These are phyloP conservation scores for Takifugu rubripes DNA, from an alignment of 2,797 vertebrate species.

Conservation along the genomic window DNA sequence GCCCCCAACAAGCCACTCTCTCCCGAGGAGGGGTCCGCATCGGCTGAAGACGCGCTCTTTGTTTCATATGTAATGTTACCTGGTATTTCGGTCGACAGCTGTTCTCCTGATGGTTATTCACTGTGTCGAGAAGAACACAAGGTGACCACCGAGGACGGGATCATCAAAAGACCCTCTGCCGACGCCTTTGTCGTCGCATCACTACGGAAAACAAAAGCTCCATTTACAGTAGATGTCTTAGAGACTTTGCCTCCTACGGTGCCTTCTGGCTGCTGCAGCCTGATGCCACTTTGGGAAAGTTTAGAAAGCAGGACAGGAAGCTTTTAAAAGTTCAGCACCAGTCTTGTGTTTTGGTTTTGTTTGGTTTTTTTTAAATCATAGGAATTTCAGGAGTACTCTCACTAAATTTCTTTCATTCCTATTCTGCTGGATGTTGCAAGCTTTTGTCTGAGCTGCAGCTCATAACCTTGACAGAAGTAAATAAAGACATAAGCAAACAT, in stretches of 20 bases:
- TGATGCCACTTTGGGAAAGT: constrained; percentile 42
- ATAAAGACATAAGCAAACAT: constrained; percentile 70
- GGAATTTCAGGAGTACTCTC: constrained; percentile 1
- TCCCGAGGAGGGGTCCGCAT: constrained; percentile 31
- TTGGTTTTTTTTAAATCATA: constrained; percentile 16
- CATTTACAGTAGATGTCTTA: constrained; percentile 45
- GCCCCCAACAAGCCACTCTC: constrained; percentile 44
- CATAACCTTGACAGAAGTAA: constrained; percentile 72
- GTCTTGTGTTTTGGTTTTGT: constrained; percentile 15
- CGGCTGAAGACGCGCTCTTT: constrained; percentile 32
- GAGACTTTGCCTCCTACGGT: constrained; percentile 29
- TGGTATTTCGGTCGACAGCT: constrained; percentile 48
- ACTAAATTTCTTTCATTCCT: constrained; percentile 13
- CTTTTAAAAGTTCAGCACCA: constrained; percentile 24
- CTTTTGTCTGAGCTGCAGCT: constrained; percentile 51
- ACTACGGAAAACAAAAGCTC: constrained; percentile 35
- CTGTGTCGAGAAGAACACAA: constrained; percentile 31
- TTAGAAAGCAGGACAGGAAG: constrained; percentile 10
- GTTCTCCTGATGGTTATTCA: constrained; percentile 42
- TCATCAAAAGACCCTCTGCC: constrained; percentile 39
- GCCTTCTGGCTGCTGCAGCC: constrained; percentile 31
- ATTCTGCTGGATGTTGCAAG: constrained; percentile 20
- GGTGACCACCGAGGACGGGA: constrained; percentile 38
- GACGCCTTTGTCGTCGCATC: constrained; percentile 31
- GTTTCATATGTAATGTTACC: constrained; percentile 42